A percentile compares a stretch with the other conserved stretches of the same genome.
Conservation (phyloP, 1,140 invertebrate genomes). For the Tigriopus japonicus region DNA sequence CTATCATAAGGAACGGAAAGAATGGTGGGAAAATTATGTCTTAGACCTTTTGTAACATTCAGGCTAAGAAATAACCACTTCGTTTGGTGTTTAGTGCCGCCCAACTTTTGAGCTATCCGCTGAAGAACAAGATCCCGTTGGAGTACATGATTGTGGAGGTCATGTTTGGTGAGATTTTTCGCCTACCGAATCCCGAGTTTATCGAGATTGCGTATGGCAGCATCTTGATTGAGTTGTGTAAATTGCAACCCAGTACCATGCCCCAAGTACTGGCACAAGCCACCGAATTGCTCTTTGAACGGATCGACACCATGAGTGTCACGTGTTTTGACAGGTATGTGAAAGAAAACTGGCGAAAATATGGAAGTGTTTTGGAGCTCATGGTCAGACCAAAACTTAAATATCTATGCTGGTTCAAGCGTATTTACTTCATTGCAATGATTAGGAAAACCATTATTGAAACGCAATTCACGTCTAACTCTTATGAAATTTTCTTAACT, state of each 20-base stretch:
- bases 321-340: slow-evolving; percentile 73
- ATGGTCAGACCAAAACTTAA: no score
- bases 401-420: no score
- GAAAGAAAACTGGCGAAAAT: no score
- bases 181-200: slow-evolving; percentile 65
- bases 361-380: no score
- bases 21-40: no score
- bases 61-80: background rate
- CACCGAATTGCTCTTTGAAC: slow-evolving; percentile 85
- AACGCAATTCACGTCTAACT: no score
- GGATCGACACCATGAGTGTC: slow-evolving; percentile 91
- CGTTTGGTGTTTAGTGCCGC: slow-evolving; percentile 37
- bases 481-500: no score
- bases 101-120: slow-evolving; percentile 72
- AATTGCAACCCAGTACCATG: slow-evolving; percentile 85
- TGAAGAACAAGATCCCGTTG: slow-evolving; percentile 81
- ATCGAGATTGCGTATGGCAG: slow-evolving; percentile 88
- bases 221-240: slow-evolving; percentile 89
- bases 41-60: background rate
- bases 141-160: slow-evolving; percentile 98
- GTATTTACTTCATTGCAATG: no score
- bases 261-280: slow-evolving; percentile 92
- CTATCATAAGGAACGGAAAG: slow-evolving; percentile 71
- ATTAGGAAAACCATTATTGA: no score
- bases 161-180: slow-evolving; percentile 83